phyloP scores from a whole-genome alignment of 1,140 invertebrate species.

The Pseudomyrmex concolor region DNA sequence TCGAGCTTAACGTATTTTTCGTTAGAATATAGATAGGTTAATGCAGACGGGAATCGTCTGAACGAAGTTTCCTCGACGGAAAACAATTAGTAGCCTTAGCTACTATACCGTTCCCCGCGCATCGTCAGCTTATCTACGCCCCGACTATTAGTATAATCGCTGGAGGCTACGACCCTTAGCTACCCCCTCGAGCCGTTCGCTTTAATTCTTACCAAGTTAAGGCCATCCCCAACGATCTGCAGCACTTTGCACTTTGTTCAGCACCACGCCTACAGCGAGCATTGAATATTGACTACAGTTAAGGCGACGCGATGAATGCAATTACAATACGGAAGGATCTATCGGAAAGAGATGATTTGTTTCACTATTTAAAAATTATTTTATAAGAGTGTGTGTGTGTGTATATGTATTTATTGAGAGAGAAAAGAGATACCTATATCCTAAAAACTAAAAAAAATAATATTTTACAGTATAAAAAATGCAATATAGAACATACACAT shows the following conservation, averaged over 20 bases:
- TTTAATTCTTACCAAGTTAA: slow-evolving; percentile 77
- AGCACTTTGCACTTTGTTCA: slow-evolving; percentile 62
- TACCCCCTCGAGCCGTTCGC: slow-evolving; percentile 67
- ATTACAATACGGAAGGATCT: slow-evolving; percentile 1
- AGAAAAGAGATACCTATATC: neutral
- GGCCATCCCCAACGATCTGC: slow-evolving; percentile 61
- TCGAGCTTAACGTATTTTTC: slow-evolving; percentile 40
- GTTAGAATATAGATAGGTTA: slow-evolving; percentile 58
- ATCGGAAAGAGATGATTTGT: neutral
- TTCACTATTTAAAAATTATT: slow-evolving; percentile 1
- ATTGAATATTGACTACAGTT: slow-evolving; percentile 45
- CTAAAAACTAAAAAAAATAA: neutral
- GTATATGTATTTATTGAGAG: neutral
- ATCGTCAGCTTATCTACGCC: slow-evolving; percentile 74
- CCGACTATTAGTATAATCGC: slow-evolving; percentile 77
- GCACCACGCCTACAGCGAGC: slow-evolving; percentile 38
- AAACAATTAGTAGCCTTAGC: slow-evolving; percentile 74
- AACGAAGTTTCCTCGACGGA: slow-evolving; percentile 69
- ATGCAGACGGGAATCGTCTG: slow-evolving; percentile 58
- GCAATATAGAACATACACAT: neutral
- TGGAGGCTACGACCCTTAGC: slow-evolving; percentile 73
- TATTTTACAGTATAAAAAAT: neutral
- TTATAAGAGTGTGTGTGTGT: neutral
- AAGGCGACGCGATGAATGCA: slow-evolving; percentile 15
- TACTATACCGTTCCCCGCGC: slow-evolving; percentile 40